Base-by-base conservation (phyloP, 2,113 vertebrate genomes). In the Centrocercus urophasianus region DNA sequence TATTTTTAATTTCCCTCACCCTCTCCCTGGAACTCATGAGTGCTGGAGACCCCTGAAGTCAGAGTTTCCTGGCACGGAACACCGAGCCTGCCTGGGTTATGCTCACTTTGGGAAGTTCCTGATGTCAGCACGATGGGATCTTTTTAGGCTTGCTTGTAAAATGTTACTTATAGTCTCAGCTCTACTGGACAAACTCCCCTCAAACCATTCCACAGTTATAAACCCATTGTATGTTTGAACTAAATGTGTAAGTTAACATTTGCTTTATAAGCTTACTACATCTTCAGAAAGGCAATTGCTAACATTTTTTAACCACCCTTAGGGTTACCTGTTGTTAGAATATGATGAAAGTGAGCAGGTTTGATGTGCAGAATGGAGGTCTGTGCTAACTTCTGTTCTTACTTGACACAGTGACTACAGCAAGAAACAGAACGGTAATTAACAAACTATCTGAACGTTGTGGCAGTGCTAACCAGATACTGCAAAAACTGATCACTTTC, bases 11-110 rank as follows among this genome's bases (percentile, higher is more conserved):
- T 93, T 93, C 25, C 65, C 85, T 96, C 93, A 91, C 72, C 88
- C 61, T 65, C 61, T 91, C 75, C 34, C 72, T 90, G 9, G 52
- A 93, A 93, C 64, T 88, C 79, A 67, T 40, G 85, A 86, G 69
- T 48, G 13, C 40, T 75, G 43, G 38, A 93, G 94, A 96, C 83
- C 85, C 85, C 76, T 91, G 73, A 94, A 95, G 94, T 96, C 94
- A 95, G 52, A 93, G 69, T 95, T 95, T 96, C 85, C 89, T 97
- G 89, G 95, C 88, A 74, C 75, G 22, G 47, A 93, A 63, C 30
- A 77, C 66, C n/a, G 88, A 67, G 77, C 32, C 40, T 86, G 30
- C 65, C 56, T 86, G 80, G 56, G 57, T 71, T 77, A 64, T 34
- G 65, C 32, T 93, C 67, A 54, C 38, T 95, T 60, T 43, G 87